Evolutionary conservation across 2,888 invertebrate species (phyloP).

Genomic region (Ectropis crepuscularia): DNA sequence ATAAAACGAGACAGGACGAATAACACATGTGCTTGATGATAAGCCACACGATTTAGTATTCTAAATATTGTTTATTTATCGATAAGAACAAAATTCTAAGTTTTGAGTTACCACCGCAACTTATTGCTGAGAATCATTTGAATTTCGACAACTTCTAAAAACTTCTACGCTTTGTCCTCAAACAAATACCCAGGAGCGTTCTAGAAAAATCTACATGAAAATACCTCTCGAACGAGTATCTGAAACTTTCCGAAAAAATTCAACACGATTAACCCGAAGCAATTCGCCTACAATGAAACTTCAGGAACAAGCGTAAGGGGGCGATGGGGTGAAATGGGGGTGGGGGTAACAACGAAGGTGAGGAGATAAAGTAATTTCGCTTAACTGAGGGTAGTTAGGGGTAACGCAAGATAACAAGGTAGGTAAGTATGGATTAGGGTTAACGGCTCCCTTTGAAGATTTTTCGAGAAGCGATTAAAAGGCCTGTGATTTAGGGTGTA

Average conservation of each 20-base stretch:
- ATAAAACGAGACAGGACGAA: no score
- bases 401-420: conserved; percentile 61
- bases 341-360: conserved; percentile 55
- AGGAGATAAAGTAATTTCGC: conserved; percentile 68
- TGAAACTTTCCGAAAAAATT: conserved; percentile 34
- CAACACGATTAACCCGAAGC: conserved; percentile 38
- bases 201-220: conserved; percentile 25
- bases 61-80: no score
- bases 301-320: conserved; percentile 36
- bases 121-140: no score
- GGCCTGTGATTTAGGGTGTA: conserved; percentile 9
- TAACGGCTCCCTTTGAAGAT: conserved; percentile 14
- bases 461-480: conserved; percentile 14
- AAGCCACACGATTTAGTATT: no score
- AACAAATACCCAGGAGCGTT: conserved; percentile 25
- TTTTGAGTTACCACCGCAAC: no score
- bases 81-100: no score
- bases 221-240: conserved; percentile 16
- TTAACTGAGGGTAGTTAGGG: conserved; percentile 65
- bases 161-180: conserved; percentile 6
- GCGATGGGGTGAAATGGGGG: conserved; percentile 25
- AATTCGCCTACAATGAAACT: conserved; percentile 35
- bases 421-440: conserved; percentile 46
- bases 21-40: no score
- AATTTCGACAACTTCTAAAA: background rate